Evolutionary conservation across 1,140 invertebrate genomes (phyloP), one percentile per base, ranked within the genome.

Genomic region (Lepidurus apus): DNA sequence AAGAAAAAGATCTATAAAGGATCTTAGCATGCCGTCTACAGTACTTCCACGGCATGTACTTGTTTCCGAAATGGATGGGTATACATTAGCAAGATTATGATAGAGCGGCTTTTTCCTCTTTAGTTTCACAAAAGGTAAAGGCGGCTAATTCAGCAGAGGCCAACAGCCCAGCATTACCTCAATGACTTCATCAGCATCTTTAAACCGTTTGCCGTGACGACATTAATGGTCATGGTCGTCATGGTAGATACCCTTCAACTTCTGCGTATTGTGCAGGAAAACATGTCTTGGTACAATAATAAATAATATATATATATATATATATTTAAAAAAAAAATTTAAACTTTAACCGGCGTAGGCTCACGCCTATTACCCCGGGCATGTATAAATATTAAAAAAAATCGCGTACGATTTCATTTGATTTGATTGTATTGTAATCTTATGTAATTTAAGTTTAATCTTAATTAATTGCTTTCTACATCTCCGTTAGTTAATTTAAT

Each of bases 171-270:
- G 53, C 53, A 65, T 65, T 65, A 65, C 53, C 53, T 65, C 53
- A 65, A 65, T 65, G 53, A 65, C 53, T 65, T 65, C 53, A 65
- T 65, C 53, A 65, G 53, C 53, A 65, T 65, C 53, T 65, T 34
- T 4, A 34, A 65, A 65, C 53, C 53, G 21, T 65, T 65, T 65
- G 34, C n/a, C 53, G 53, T 65, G 53, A 65, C 53, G 53, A 65
- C 53, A 65, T 65, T 65, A 65, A 65, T 65, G 53, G 53, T 13
- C 13, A 65, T 65, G 53, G 53, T n/a, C 53, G 34, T 34, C 34
- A 34, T 34, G 34, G 34, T 34, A 34, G 34, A 34, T 34, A 34
- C 53, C 53, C 53, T 65, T 13, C 53, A 17, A 65, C 34, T 34
- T 34, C 26, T 26, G 26, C 34, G 34, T 17, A 65, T 65, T 65